phyloP scores from a whole-genome alignment of 1,140 invertebrate genomes.

The Tetragnatha versicolor region DNA sequence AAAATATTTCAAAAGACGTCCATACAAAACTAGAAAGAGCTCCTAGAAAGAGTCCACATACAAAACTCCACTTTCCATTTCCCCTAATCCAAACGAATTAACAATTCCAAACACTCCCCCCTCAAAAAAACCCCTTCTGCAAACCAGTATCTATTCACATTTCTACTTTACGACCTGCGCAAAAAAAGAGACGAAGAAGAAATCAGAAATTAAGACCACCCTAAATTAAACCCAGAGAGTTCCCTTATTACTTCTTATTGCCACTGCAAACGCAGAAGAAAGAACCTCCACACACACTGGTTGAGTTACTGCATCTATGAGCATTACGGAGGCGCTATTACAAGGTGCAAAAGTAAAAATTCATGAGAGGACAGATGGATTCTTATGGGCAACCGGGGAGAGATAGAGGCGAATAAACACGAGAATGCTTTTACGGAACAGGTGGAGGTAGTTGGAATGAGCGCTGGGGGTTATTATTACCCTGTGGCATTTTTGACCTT shows the following conservation, averaged over 20 bases:
- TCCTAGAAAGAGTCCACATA: too few relatives aligned
- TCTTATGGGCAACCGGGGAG: conserved; percentile 33
- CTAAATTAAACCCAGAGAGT: conserved; percentile 26
- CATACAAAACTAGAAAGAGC: too few relatives aligned
- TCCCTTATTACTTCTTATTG: conserved; percentile 31
- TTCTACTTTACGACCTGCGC: not conserved
- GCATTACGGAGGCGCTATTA: conserved; percentile 25
- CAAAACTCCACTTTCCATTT: too few relatives aligned
- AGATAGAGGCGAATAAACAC: conserved; percentile 24
- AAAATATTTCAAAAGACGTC: too few relatives aligned
- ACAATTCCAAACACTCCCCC: too few relatives aligned
- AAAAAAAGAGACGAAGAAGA: conserved; percentile 9
- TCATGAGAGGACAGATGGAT: conserved; percentile 29
- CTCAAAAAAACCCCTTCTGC: not conserved
- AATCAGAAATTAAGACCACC: conserved; percentile 46
- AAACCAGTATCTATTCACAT: not conserved
- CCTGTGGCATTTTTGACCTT: too few relatives aligned
- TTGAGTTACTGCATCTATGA: conserved; percentile 16
- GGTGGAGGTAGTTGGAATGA: not conserved
- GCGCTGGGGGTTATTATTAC: too few relatives aligned
- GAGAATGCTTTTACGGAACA: conserved; percentile 45
- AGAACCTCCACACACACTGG: not conserved
- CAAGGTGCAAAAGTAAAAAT: conserved; percentile 39
- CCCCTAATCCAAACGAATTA: too few relatives aligned
- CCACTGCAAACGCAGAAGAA: not conserved